Evolutionary conservation across 1,140 invertebrate species (phyloP), one percentile per base, ranked within the genome.

Genomic region (Chlorops oryzae): DNA sequence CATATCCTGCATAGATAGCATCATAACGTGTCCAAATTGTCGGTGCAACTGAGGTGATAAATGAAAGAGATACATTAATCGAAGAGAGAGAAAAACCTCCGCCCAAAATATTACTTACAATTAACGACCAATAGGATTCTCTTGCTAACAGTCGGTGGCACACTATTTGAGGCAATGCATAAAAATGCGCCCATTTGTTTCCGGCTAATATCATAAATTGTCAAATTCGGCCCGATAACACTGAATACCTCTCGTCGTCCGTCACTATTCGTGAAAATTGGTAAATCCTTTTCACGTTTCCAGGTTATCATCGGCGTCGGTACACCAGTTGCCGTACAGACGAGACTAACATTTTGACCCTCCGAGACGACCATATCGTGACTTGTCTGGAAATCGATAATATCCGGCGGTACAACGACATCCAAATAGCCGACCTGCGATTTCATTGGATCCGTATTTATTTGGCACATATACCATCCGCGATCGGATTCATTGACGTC

Each of bases 391-490:
- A 81, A 82, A 56, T 86, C 83, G 34, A 86, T 72, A 37, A 88
- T 88, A 58, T 87, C 85, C 12, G 85, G 85, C 13, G 86, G 84
- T 17, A 87, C 86, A 81, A 92, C 87, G 39, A 96, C 87, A 63
- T 92, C 84, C 52, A 96, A 74, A 68, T 89, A 90, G 5, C 88
- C 91, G 21, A 87, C 82, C 74, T 90, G 87, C 65, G 85, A 90
- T 63, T 89, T 90, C 88, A 94, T 93, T 1, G 89, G 86, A 65
- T 90, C 87, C 3, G 92, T 92, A 72, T 94, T 95, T 54, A 94
- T 87, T 74, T 91, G 87, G 69, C 87, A 90, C 87, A 90, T 90
- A 71, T 89, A 88, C 78, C 86, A 88, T 20, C 88, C 89, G 15
- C 83, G 76, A 72, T 92, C 89, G 1, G 80, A 78, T 66, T 87